Conservation (phyloP, 2,113 vertebrate genomes). For the Setophaga petechia region DNA sequence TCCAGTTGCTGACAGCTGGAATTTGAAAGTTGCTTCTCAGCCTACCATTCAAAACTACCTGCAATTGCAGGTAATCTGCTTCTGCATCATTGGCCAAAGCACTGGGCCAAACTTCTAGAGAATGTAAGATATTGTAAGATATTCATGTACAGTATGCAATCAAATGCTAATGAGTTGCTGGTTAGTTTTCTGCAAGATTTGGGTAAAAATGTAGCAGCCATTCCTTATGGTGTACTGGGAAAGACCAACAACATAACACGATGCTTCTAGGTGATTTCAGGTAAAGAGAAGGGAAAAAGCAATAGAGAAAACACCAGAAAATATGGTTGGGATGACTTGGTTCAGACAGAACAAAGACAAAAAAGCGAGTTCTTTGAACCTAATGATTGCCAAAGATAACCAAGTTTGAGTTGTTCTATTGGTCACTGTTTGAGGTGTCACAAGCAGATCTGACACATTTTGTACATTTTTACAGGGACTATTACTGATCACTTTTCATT, state of each 20-base stretch:
- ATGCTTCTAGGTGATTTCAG: not conserved
- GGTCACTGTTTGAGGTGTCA: not conserved
- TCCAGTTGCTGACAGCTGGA: not conserved
- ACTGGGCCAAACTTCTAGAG: not conserved
- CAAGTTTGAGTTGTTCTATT: not conserved
- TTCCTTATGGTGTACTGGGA: not conserved
- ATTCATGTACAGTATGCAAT: not conserved
- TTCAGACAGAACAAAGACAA: not conserved
- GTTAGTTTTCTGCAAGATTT: not conserved
- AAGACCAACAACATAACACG: rapidly evolving
- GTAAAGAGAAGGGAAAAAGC: not conserved
- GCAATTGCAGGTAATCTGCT: not conserved
- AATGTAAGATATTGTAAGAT: not conserved
- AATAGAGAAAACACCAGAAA: not conserved
- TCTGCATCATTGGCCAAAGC: not conserved
- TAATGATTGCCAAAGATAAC: not conserved
- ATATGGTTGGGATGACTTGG: not conserved
- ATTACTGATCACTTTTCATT: not conserved
- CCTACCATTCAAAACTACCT: not conserved
- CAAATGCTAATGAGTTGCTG: not conserved
- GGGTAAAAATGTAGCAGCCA: not conserved
- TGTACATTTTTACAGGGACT: not conserved
- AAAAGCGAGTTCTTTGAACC: not conserved
- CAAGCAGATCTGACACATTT: not conserved
- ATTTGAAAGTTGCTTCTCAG: not conserved